These are phyloP conservation scores for Clupea harengus DNA, from an alignment of 2,113 vertebrate genomes.

Conservation along the genomic window DNA sequence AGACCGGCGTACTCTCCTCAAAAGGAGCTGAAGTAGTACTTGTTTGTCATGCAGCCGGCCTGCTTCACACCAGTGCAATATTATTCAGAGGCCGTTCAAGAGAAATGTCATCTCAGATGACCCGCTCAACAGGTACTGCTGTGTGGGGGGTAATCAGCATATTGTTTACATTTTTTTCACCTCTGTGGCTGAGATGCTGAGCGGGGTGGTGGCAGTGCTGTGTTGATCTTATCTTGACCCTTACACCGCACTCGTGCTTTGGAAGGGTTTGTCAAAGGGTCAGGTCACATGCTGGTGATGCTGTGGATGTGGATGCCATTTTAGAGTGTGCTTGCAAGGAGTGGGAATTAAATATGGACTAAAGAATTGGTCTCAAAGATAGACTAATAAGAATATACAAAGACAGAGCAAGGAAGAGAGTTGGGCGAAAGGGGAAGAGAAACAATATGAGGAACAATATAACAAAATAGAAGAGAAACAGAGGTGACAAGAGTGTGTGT, in stretches of 20 bases:
- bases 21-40: not conserved
- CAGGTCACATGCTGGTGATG: not conserved
- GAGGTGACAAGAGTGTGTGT: not conserved
- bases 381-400: not conserved
- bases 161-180: not conserved
- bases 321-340: not conserved
- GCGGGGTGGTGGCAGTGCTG: not conserved
- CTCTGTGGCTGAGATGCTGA: not conserved
- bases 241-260: not conserved
- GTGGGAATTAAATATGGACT: not conserved
- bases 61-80: not conserved
- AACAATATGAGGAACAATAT: too few species aligned
- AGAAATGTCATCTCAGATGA: not conserved
- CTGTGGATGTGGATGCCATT: not conserved
- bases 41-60: not conserved
- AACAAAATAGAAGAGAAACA: not conserved
- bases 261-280: constrained; percentile 14
- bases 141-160: not conserved
- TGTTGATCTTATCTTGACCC: constrained; percentile 7
- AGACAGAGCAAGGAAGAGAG: not conserved
- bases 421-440: too few species aligned
- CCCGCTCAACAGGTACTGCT: not conserved
- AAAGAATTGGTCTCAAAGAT: not conserved
- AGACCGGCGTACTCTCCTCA: not conserved
- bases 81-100: not conserved